Evolutionary conservation across 2,797 vertebrate genomes (phyloP), one percentile per base, ranked within the genome.

Genomic region (Vultur gryphus): DNA sequence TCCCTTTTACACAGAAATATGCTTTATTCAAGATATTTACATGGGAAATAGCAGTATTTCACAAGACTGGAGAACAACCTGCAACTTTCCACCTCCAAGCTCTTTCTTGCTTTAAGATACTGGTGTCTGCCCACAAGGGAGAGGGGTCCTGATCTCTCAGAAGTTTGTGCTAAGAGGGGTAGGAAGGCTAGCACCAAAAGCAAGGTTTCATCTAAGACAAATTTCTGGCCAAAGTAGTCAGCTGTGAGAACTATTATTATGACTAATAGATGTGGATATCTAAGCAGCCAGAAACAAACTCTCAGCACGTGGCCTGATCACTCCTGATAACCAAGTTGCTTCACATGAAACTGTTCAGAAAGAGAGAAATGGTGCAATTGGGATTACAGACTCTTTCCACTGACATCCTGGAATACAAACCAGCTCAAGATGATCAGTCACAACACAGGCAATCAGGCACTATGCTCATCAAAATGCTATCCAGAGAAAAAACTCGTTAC

Each of bases 41-140:
- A 31, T 6, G 44, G 46, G 48, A 72, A 70, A 67, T 0, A 51
- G 16, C 49, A 72, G 26, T 11, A 66, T 41, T 44, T 80, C 29
- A 26, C 31, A 46, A 52, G 65, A 9, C 29, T 4, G 35, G 35
- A 76, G 41, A 87, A 43, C 10, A 69, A 20, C 5, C 55, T 79
- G 43, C 16, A 70, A 20, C 26, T 59, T 79, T 54, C 41, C 31
- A 57, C 35, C 39, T 69, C 39, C n/a, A 21, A 41, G 70, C 16
- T 84, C 54, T 5, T 49, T 51, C 66, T 51, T 59, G 46, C 26
- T 85, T 61, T 80, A n/a, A 69, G 44, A n/a, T 10, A 14, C n/a
- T 3, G 15, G 13, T 37, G 61, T 20, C 16, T 83, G 75, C 51
- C 62, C 46, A 48, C 0, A 0, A 49, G 43, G 54, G 14, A 84